These are phyloP conservation scores for Euura saliciscinereae DNA, from an alignment of 1,140 invertebrate species.

Conservation along the genomic window DNA sequence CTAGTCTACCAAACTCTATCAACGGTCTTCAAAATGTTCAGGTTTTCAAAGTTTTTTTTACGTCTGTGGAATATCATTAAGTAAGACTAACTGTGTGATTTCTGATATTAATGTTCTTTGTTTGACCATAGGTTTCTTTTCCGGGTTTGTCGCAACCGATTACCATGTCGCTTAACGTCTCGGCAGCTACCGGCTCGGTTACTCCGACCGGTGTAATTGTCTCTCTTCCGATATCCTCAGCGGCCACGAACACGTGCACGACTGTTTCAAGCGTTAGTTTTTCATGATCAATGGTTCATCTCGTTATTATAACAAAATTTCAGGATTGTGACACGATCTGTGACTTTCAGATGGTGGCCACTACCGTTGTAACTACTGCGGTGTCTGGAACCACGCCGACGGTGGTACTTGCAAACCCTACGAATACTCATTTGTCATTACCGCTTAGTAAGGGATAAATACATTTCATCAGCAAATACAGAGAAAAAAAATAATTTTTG, in stretches of 20 bases:
- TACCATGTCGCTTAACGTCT: conserved; percentile 76
- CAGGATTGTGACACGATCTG: background rate
- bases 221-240: conserved; percentile 54
- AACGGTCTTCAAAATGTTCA: conserved; percentile 81
- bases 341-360: conserved; percentile 50
- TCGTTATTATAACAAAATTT: background rate
- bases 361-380: conserved; percentile 54
- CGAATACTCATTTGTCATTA: conserved; percentile 66
- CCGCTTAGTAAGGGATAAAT: conserved; percentile 49
- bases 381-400: conserved; percentile 58
- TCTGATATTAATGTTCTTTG: conserved; percentile 14
- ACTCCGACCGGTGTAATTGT: conserved; percentile 68
- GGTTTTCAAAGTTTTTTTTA: conserved; percentile 45
- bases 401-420: conserved; percentile 62
- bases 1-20: conserved; percentile 75
- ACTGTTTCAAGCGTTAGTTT: conserved; percentile 56
- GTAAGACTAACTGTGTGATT: background rate
- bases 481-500: conserved; percentile 10
- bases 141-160: conserved; percentile 79
- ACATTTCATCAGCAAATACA: conserved; percentile 16
- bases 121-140: conserved; percentile 70
- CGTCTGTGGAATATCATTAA: conserved; percentile 16
- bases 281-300: background rate
- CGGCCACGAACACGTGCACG: conserved; percentile 55
- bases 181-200: conserved; percentile 58